Percentiles rank a stretch among this genome's conserved stretches.
Evolutionary conservation across 2,113 vertebrate species (phyloP).

Genomic region (Cricetomys ansorgei): DNA sequence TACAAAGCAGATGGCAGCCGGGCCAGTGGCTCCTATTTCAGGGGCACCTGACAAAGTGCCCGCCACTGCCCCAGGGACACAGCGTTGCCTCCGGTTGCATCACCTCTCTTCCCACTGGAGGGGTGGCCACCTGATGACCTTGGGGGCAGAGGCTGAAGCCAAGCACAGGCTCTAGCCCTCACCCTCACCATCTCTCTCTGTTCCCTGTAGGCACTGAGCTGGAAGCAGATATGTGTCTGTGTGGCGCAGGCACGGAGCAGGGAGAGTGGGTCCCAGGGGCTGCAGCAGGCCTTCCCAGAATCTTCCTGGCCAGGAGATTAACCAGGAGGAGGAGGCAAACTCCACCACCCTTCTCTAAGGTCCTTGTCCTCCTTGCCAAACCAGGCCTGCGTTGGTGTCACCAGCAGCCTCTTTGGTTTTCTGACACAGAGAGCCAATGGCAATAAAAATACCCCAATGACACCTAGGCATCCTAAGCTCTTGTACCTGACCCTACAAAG

Average conservation of each 20-base stretch:
- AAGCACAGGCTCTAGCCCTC: not conserved
- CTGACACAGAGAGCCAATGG: not conserved
- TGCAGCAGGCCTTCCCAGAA: not conserved
- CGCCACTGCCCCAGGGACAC: rapidly evolving
- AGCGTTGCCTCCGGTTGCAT: not conserved
- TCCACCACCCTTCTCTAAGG: not conserved
- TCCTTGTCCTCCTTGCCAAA: not conserved
- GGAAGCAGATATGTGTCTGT: not conserved
- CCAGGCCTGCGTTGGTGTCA: rapidly evolving
- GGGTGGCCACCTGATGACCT: not conserved
- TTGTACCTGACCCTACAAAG: too few species aligned
- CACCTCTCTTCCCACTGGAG: not conserved
- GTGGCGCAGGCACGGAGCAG: rapidly evolving
- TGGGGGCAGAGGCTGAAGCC: not conserved
- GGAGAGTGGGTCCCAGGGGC: not conserved
- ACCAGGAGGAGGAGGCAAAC: rapidly evolving
- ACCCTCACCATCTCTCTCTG: rapidly evolving
- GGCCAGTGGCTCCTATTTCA: not conserved
- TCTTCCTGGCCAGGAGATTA: not conserved
- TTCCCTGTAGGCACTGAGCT: not conserved
- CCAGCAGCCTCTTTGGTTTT: rapidly evolving
- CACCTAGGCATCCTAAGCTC: rapidly evolving
- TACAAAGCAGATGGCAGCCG: not conserved
- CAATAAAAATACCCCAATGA: rapidly evolving
- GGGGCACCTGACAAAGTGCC: not conserved